Evolutionary conservation across 2,113 vertebrate species (phyloP).

Genomic region (Marcusenius ussheri): DNA sequence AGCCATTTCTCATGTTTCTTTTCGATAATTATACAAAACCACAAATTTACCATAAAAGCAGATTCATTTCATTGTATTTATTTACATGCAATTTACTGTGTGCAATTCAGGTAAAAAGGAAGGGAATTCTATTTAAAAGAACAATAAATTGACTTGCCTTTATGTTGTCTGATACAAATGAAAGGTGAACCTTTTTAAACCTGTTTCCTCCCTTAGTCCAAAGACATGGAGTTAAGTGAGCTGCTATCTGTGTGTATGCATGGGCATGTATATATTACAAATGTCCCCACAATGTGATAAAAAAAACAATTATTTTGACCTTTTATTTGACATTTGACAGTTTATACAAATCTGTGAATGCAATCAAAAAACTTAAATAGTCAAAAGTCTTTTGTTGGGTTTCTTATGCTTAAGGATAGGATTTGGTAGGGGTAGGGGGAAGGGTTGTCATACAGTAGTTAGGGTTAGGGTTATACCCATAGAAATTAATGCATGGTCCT

Average conservation of each 20-base stretch:
- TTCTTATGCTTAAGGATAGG: not conserved
- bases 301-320: not conserved
- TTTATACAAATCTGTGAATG: not conserved
- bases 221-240: not conserved
- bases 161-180: not conserved
- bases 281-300: not conserved
- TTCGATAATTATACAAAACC: not conserved
- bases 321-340: not conserved
- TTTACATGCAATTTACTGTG: not conserved
- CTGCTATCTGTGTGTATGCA: not conserved
- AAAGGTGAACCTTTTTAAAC: not conserved
- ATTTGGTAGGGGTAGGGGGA: not conserved
- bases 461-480: not conserved
- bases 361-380: not conserved
- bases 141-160: not conserved
- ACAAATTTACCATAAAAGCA: not conserved
- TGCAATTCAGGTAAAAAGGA: not conserved
- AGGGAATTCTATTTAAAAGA: not conserved
- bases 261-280: not conserved
- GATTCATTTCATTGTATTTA: not conserved
- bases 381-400: not conserved
- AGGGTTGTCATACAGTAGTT: not conserved
- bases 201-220: not conserved
- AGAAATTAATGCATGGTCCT: not conserved
- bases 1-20: not conserved